Percentiles rank a stretch among this genome's conserved stretches.
phyloP scores from a whole-genome alignment of 2,888 invertebrate genomes.

The Sinhomidia bicolor region DNA sequence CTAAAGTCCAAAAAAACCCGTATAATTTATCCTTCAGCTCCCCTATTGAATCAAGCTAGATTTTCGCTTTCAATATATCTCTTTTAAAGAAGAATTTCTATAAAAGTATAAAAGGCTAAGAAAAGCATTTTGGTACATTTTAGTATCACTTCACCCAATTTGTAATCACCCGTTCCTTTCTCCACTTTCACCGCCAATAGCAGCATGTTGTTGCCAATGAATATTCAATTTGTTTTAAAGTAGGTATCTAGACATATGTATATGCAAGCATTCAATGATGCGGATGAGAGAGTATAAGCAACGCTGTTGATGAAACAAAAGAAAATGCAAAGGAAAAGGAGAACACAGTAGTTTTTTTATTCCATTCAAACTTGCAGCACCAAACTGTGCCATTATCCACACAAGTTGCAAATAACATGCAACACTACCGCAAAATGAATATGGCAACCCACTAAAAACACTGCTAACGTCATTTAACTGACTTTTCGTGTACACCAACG shows the following conservation, averaged over 20 bases:
- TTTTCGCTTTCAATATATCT: too few relatives aligned
- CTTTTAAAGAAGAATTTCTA: too few relatives aligned
- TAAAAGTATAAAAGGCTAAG: too few relatives aligned
- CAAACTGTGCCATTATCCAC: slow-evolving; percentile 60
- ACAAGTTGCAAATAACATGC: slow-evolving; percentile 55
- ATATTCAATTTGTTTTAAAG: slow-evolving; percentile 30
- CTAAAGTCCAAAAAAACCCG: too few relatives aligned
- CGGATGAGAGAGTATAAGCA: not conserved
- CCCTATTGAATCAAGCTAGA: too few relatives aligned
- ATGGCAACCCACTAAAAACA: slow-evolving; percentile 48
- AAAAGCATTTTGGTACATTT: too few relatives aligned
- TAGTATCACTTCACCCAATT: too few relatives aligned
- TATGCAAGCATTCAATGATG: too few relatives aligned
- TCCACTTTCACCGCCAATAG: not conserved
- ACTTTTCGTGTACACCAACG: slow-evolving; percentile 26
- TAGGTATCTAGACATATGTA: too few relatives aligned
- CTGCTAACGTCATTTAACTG: slow-evolving; percentile 28
- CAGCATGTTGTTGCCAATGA: not conserved
- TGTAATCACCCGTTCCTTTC: not conserved
- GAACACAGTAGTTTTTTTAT: not conserved
- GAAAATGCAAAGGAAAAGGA: not conserved
- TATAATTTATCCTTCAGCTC: too few relatives aligned
- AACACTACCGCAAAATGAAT: slow-evolving; percentile 23
- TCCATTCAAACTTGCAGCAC: not conserved
- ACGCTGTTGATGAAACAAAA: not conserved